Percentiles rank a stretch among this genome's conserved stretches.
Evolutionary conservation across 2,888 invertebrate species (phyloP).

Genomic region (Heteropelma amictum): DNA sequence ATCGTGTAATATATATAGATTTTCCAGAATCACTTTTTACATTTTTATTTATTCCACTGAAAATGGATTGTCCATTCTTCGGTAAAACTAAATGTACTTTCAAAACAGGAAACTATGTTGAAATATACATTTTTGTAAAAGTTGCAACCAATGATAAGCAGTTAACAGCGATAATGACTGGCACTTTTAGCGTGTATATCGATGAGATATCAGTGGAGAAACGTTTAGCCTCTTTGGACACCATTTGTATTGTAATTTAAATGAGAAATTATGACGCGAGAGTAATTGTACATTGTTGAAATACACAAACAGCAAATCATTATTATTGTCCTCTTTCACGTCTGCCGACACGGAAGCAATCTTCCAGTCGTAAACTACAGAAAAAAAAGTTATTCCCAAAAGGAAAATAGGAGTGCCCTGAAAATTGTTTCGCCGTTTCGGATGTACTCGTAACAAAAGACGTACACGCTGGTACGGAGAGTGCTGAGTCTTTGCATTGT

Average conservation of each 20-base stretch:
- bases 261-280: slow-evolving; percentile 56
- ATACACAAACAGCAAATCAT: slow-evolving; percentile 12
- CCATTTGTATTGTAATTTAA: slow-evolving; percentile 47
- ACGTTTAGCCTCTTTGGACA: slow-evolving; percentile 36
- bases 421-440: slow-evolving; percentile 40
- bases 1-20: too few relatives aligned
- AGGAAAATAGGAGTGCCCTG: slow-evolving; percentile 55
- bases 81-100: too few relatives aligned
- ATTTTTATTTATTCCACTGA: too few relatives aligned
- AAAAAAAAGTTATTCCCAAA: slow-evolving; percentile 48
- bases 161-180: too few relatives aligned
- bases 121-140: too few relatives aligned
- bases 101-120: too few relatives aligned
- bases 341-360: slow-evolving; percentile 43
- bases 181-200: too few relatives aligned
- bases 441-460: slow-evolving; percentile 39
- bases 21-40: too few relatives aligned
- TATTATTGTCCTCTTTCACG: slow-evolving; percentile 47
- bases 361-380: slow-evolving; percentile 44
- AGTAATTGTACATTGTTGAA: slow-evolving; percentile 56
- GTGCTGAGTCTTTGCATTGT: slow-evolving; percentile 38
- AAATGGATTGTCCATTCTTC: too few relatives aligned
- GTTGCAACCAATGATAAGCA: too few relatives aligned
- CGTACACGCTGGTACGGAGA: slow-evolving; percentile 25
- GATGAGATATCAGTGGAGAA: slow-evolving; percentile 25